These are phyloP conservation scores for Egretta garzetta DNA, from an alignment of 2,113 vertebrate genomes.

Conservation along the genomic window DNA sequence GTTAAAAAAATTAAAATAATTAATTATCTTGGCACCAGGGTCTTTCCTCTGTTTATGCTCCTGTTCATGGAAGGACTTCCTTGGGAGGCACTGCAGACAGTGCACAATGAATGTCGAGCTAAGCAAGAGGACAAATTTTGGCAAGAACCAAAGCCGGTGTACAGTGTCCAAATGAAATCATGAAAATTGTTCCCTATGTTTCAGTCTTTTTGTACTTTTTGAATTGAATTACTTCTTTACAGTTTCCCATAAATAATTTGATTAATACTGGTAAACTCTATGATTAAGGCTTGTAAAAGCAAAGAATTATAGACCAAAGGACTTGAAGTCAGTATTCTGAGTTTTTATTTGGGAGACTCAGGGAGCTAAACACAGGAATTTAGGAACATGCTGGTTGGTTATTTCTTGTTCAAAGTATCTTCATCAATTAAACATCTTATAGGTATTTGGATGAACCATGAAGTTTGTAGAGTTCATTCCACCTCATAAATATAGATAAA, in stretches of 20 bases:
- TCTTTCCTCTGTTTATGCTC: background rate
- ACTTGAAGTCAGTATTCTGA: background rate
- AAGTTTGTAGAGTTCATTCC: background rate
- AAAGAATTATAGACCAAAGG: background rate
- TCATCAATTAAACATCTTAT: background rate
- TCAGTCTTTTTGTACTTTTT: background rate
- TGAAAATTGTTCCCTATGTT: background rate
- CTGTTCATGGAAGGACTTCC: background rate
- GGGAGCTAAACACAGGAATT: background rate
- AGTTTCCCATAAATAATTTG: background rate
- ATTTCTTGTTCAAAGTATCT: background rate
- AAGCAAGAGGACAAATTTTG: background rate
- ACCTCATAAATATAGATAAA: background rate
- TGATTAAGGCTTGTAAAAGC: background rate
- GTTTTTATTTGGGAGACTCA: background rate
- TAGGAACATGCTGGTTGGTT: background rate
- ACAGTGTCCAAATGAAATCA: background rate
- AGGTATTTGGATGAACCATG: background rate
- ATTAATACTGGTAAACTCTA: background rate
- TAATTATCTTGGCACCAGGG: background rate
- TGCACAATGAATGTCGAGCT: background rate
- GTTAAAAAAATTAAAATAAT: background rate
- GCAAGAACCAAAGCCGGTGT: background rate
- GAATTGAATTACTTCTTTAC: background rate
- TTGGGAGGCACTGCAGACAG: background rate